Evolutionary conservation across 2,113 vertebrate species (phyloP).

Genomic region (Pantherophis guttatus): DNA sequence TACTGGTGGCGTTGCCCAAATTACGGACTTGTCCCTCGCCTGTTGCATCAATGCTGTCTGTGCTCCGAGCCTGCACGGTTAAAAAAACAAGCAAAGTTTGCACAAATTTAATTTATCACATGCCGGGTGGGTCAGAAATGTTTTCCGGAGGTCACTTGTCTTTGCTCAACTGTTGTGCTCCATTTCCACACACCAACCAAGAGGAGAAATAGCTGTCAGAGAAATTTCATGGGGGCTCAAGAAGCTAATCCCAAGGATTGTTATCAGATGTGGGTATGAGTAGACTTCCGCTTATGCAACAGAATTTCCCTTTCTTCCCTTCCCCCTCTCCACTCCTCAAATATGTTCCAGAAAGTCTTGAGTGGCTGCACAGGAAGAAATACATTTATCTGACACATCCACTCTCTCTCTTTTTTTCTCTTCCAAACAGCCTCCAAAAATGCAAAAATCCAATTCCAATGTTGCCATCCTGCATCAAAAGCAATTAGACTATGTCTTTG

Average conservation of each 20-base stretch:
- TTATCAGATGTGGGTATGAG: background rate
- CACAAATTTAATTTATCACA: background rate
- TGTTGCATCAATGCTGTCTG: slow-evolving; percentile 76
- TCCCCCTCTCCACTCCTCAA: background rate
- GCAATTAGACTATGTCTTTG: background rate
- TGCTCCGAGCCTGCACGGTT: slow-evolving; percentile 72
- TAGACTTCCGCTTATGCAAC: background rate
- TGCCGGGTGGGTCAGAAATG: no score
- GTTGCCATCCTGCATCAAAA: background rate
- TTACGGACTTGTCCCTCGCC: slow-evolving; percentile 72
- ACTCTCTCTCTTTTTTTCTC: background rate
- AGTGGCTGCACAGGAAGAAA: background rate
- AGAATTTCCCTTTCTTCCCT: background rate
- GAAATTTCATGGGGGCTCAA: background rate
- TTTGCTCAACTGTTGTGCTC: background rate
- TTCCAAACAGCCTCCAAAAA: background rate
- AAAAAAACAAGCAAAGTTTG: background rate
- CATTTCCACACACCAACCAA: background rate
- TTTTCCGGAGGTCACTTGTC: background rate
- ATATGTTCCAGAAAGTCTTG: background rate
- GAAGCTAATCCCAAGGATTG: background rate
- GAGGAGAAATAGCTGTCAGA: background rate
- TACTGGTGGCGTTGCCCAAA: slow-evolving; percentile 61
- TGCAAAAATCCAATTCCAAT: background rate
- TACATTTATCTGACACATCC: background rate